Conservation (phyloP, 2,113 vertebrate genomes). For the Prietella phreatophila region DNA sequence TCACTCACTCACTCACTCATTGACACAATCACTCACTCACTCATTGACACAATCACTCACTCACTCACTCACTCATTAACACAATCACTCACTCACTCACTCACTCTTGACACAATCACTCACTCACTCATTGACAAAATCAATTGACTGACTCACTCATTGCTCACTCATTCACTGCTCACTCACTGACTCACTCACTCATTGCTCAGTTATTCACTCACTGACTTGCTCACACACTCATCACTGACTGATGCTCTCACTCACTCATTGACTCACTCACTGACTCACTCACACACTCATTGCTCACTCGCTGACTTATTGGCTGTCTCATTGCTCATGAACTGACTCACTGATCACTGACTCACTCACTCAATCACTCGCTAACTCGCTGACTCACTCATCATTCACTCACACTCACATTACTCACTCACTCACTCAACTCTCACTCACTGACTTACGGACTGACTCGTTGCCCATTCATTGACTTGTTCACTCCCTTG, state of each 20-base stretch:
- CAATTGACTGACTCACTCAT: no score
- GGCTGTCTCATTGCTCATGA: no score
- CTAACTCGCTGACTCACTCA: background rate
- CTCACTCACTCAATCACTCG: no score
- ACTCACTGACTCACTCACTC: background rate
- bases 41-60: no score
- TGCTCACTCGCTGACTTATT: background rate
- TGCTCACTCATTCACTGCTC: no score
- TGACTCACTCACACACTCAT: background rate
- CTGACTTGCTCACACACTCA: background rate
- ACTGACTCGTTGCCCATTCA: background rate
- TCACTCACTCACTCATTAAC: no score
- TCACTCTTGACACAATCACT: no score
- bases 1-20: no score
- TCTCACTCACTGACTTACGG: constrained; percentile 8
- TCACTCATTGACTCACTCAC: background rate
- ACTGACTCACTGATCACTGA: background rate
- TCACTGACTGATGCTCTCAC: background rate
- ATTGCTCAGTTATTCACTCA: background rate
- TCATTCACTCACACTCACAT: background rate
- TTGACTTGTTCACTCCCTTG: background rate
- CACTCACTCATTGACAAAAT: background rate
- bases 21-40: no score
- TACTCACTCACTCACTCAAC: background rate
- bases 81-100: no score